phyloP scores from a whole-genome alignment of 2,797 vertebrate species.

The Hyperoplus immaculatus region DNA sequence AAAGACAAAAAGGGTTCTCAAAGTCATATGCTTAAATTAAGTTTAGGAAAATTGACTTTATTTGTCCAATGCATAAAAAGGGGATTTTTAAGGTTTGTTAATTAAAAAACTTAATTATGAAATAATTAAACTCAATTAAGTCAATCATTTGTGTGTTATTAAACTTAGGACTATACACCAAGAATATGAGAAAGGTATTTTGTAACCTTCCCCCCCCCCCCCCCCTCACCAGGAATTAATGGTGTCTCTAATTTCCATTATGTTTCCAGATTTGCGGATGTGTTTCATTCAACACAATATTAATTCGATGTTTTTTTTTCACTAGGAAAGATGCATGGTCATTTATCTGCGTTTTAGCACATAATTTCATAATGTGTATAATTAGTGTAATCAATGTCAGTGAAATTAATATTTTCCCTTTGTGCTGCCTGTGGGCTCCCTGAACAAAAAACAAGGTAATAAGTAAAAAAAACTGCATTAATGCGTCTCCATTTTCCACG shows the following conservation, averaged over 20 bases:
- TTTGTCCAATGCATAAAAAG: too few species aligned
- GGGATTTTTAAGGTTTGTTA: too few species aligned
- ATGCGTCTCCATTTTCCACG: constrained; percentile 43
- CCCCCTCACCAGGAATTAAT: constrained; percentile 25
- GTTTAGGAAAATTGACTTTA: too few species aligned
- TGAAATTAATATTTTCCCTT: constrained; percentile 60
- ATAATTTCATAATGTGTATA: constrained; percentile 65
- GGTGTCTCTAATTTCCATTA: constrained; percentile 46
- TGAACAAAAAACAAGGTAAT: constrained; percentile 47
- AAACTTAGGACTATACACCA: neutral
- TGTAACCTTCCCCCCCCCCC: neutral
- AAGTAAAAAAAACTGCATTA: constrained; percentile 53
- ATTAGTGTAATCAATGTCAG: constrained; percentile 75
- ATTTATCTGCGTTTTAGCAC: constrained; percentile 53
- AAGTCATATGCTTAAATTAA: too few species aligned
- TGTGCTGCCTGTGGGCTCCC: constrained; percentile 25
- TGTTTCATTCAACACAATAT: constrained; percentile 52
- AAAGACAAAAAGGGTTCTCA: too few species aligned
- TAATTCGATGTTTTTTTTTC: constrained; percentile 56
- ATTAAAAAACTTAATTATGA: too few species aligned
- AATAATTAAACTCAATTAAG: too few species aligned
- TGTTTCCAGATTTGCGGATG: constrained; percentile 21
- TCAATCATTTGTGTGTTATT: neutral
- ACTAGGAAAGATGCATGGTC: constrained; percentile 54
- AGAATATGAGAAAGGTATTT: constrained; percentile 6